phyloP scores from a whole-genome alignment of 2,797 vertebrate species.

The Cottoperca gobio region DNA sequence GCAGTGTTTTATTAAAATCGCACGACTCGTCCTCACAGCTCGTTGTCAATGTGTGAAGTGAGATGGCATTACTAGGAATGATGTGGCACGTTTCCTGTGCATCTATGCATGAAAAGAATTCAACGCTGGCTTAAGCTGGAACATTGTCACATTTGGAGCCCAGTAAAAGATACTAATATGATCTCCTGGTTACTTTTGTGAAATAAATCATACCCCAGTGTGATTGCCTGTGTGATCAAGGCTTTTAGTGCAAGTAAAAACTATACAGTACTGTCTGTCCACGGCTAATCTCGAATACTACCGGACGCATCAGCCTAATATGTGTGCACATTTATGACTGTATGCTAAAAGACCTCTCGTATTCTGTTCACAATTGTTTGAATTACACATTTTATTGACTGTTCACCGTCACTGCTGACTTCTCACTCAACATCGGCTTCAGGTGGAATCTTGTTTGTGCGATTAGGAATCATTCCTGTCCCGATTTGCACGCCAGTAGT shows the following conservation, averaged over 20 bases:
- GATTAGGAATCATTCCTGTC: too few relatives aligned
- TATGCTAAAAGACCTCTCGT: too few relatives aligned
- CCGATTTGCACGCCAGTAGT: too few relatives aligned
- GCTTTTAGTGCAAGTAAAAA: background rate
- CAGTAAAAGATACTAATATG: background rate
- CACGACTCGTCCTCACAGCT: conserved; percentile 1
- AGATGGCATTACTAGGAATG: conserved; percentile 29
- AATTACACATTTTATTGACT: too few relatives aligned
- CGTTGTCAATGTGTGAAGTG: conserved; percentile 29
- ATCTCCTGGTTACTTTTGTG: conserved; percentile 1
- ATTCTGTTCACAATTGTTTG: too few relatives aligned
- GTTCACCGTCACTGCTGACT: too few relatives aligned
- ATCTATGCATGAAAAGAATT: conserved; percentile 17
- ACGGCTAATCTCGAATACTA: too few relatives aligned
- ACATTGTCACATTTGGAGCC: conserved; percentile 4
- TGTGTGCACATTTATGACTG: too few relatives aligned
- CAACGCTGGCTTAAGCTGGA: conserved; percentile 8
- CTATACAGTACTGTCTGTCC: background rate
- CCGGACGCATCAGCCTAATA: too few relatives aligned
- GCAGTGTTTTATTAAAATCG: conserved; percentile 35
- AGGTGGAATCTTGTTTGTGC: too few relatives aligned
- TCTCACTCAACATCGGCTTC: too few relatives aligned
- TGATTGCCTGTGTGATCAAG: background rate
- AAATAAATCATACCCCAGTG: background rate
- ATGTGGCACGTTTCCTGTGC: conserved; percentile 34